Evolutionary conservation across 1,140 invertebrate species (phyloP), one percentile per base, ranked within the genome.

Genomic region (Drosophila ohnishii): DNA sequence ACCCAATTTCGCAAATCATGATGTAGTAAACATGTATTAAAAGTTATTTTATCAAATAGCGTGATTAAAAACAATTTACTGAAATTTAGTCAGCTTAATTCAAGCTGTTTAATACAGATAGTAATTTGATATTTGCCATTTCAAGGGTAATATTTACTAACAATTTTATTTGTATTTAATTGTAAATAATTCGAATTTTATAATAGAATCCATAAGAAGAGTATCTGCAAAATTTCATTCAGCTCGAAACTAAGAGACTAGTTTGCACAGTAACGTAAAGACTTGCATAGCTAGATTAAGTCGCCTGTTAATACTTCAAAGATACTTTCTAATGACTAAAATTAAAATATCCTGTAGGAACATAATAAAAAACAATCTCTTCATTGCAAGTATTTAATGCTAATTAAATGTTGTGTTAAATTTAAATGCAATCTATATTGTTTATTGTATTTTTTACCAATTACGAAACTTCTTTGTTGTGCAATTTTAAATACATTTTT

Each of bases 41-140:
- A 34, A 25, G 13, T 5, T 19, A 25, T 35, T 56, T 25, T 56
- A 37, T 56, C 32, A 35, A 14, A 8, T 53, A 9, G 50, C 50
- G 16, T 53, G 50, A 53, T 35, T 53, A 32, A 9, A 53, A 35
- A 35, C 13, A 5, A 22, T 53, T 53, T 34, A 53, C 10, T 35
- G 7, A 53, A 14, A 14, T 3, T 22, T 53, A 53, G 4, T 53
- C 4, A 4, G 9, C 11, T 9, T 53, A 35, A 8, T 19, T 19
- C 0, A 34, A 19, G 16, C 28, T 32, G n/a, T 13, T 22, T 8
- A 13, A 32, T 19, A 8, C 19, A 51, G 1, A 32, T 19, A 51
- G 16, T 19, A 3, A 7, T 32, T 5, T 13, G n/a, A 32, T 7
- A 34, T 13, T 13, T 19, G 14, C 11, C 0, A 50, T 30, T 50